A percentile compares a stretch with the other conserved stretches of the same genome.
Conservation (phyloP, 53 echinoderm and acorn worm genomes). For the Henricia sp. region DNA sequence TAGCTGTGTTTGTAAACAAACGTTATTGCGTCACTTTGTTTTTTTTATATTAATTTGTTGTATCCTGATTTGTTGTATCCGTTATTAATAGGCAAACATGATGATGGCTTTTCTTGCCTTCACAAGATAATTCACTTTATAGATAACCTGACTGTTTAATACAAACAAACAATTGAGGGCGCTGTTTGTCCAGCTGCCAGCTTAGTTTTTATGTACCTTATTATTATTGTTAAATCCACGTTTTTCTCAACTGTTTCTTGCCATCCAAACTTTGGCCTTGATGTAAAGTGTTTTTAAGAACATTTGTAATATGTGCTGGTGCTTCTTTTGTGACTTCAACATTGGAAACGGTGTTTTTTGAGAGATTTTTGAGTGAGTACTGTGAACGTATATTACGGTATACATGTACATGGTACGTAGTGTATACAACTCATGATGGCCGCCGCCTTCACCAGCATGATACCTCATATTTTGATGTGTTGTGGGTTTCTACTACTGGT, state of each 20-base stretch:
- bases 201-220: background rate
- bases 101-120: no score
- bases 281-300: slow-evolving; percentile 2
- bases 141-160: no score
- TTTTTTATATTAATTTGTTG: no score
- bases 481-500: slow-evolving; percentile 3
- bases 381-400: slow-evolving; percentile 14
- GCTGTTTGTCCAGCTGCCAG: slow-evolving; percentile 34
- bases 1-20: no score
- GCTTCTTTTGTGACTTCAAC: slow-evolving; percentile 8
- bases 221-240: background rate
- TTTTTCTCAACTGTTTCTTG: slow-evolving; percentile 10
- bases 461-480: background rate
- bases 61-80: no score
- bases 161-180: no score
- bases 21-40: no score
- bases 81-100: no score
- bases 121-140: no score
- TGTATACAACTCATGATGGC: slow-evolving; percentile 22
- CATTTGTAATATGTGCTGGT: background rate
- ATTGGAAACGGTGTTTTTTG: slow-evolving; percentile 18
- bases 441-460: background rate
- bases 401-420: no score
- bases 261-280: slow-evolving; percentile 22
- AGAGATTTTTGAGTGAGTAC: slow-evolving; percentile 19